Evolutionary conservation across 2,113 vertebrate species (phyloP).

Genomic region (Brachyhypopomus gauderio): DNA sequence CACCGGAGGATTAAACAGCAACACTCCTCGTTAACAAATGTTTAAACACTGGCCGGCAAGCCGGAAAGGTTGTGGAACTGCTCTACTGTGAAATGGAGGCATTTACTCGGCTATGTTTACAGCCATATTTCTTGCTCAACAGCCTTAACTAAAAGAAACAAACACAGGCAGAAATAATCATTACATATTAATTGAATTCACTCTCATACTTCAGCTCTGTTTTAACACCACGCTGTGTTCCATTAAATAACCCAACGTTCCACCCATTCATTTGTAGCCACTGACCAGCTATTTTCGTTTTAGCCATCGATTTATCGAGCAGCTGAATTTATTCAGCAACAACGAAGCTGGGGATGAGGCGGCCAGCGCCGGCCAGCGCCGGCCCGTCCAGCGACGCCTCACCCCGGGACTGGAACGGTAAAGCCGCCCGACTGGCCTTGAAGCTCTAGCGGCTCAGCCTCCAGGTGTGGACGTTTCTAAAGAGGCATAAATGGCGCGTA

Average conservation of each 20-base stretch:
- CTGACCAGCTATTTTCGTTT: constrained; percentile 34
- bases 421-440: constrained; percentile 12
- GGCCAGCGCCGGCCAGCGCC: neutral
- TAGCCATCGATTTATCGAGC: constrained; percentile 33
- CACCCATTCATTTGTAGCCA: constrained; percentile 14
- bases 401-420: neutral
- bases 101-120: constrained; percentile 45
- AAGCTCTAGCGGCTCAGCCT: constrained; percentile 6
- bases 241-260: constrained; percentile 42
- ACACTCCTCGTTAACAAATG: constrained; percentile 46
- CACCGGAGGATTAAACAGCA: constrained; percentile 41
- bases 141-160: constrained; percentile 46
- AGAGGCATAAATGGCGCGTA: constrained; percentile 31
- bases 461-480: constrained; percentile 30
- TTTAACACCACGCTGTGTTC: constrained; percentile 30
- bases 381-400: constrained; percentile 11
- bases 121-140: constrained; percentile 48
- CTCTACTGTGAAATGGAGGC: constrained; percentile 53
- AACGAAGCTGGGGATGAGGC: constrained; percentile 16
- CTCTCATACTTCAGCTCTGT: constrained; percentile 26
- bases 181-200: constrained; percentile 50
- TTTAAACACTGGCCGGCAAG: constrained; percentile 36
- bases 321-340: constrained; percentile 36
- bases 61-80: constrained; percentile 7
- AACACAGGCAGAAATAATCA: constrained; percentile 34